Percentiles rank a stretch among this genome's conserved stretches.
phyloP scores from a whole-genome alignment of 2,113 vertebrate species.

The Phocoena phocoena region DNA sequence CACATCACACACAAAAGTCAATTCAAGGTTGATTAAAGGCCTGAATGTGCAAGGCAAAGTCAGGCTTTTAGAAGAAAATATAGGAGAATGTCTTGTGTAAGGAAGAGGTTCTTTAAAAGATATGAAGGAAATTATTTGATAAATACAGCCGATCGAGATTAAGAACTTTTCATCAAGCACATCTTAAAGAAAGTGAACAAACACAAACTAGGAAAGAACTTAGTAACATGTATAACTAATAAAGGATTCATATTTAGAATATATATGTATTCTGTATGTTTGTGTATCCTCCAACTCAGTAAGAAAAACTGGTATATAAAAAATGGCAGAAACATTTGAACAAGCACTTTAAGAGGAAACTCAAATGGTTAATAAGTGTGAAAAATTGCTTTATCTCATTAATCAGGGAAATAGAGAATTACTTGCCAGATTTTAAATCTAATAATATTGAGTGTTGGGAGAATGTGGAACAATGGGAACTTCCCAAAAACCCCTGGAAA shows the following conservation, averaged over 20 bases:
- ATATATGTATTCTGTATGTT: not conserved
- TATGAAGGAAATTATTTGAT: not conserved
- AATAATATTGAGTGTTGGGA: not conserved
- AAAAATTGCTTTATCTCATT: not conserved
- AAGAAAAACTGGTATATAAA: not conserved
- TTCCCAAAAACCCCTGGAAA: not conserved
- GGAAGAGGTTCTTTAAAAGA: not conserved
- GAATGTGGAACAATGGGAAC: not conserved
- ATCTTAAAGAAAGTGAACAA: not conserved
- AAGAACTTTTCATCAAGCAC: not conserved
- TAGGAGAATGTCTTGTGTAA: not conserved
- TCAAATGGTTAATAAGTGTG: not conserved
- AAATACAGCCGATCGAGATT: not conserved
- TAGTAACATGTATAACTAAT: not conserved
- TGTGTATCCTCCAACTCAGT: not conserved
- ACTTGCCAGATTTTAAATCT: not conserved
- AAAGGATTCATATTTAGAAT: not conserved
- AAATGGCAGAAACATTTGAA: not conserved
- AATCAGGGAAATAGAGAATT: not conserved
- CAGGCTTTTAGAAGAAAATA: not conserved
- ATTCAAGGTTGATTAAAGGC: not conserved
- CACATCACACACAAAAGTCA: not conserved
- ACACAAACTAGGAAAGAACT: not conserved
- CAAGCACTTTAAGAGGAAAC: not conserved
- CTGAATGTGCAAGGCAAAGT: not conserved